These are phyloP conservation scores for Paguma larvata DNA, from an alignment of 2,797 vertebrate species.

Conservation along the genomic window DNA sequence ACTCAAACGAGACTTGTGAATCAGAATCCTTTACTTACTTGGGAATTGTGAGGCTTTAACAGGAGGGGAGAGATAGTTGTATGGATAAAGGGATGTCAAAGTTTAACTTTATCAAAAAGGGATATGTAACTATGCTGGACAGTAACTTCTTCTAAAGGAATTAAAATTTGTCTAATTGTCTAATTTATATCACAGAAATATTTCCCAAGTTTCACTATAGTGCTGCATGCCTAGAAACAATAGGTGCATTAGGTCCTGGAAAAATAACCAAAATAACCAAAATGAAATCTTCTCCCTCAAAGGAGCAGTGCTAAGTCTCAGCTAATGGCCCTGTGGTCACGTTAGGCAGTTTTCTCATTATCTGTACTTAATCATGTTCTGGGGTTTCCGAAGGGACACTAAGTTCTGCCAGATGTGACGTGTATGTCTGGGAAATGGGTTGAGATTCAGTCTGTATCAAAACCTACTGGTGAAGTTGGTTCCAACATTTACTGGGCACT, in stretches of 20 bases:
- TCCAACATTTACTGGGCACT: background rate
- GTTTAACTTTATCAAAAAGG: conserved; percentile 53
- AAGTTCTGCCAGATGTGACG: background rate
- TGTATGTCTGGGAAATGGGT: background rate
- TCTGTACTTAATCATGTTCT: background rate
- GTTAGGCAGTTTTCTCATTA: background rate
- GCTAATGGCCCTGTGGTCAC: background rate
- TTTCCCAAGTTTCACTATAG: conserved; percentile 39
- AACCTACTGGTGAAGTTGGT: background rate
- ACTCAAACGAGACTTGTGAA: background rate
- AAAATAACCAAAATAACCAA: conserved; percentile 64
- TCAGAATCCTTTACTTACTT: background rate
- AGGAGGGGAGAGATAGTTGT: background rate
- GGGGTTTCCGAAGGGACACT: background rate
- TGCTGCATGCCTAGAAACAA: background rate
- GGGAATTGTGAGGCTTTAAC: background rate
- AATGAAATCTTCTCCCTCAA: background rate
- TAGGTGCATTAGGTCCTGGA: background rate
- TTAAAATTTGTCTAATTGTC: conserved; percentile 58
- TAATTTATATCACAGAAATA: conserved; percentile 47
- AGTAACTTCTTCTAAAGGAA: conserved; percentile 55
- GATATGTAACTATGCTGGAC: background rate
- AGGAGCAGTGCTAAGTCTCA: background rate
- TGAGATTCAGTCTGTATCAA: background rate
- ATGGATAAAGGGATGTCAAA: background rate